Evolutionary conservation across 2,113 vertebrate species (phyloP), one percentile per base, ranked within the genome.

Genomic region (Vombatus ursinus): DNA sequence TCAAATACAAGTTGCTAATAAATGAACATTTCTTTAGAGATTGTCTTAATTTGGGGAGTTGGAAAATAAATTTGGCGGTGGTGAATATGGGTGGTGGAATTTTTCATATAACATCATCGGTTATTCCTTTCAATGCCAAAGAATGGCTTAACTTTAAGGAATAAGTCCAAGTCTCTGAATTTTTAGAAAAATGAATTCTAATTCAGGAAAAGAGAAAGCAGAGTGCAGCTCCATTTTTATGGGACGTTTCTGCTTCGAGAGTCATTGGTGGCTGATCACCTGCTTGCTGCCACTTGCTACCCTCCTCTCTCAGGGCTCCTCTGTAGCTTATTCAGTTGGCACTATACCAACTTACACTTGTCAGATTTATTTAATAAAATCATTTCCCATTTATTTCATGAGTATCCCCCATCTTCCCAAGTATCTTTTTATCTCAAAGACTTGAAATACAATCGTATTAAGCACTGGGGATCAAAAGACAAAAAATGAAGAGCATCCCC

Each of bases 1-100:
- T 99, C 99, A 99, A 98, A 99, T 97, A 98, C 98, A 98, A 99
- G 98, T 99, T 98, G 98, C 98, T 99, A 99, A 99, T 99, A 99
- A 99, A 99, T 98, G 98, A 99, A 98, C 98, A 98, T 98, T 99
- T 98, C 98, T 98, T 99, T 98, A 98, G 98, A 98, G 98, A 98
- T 98, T 98, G 98, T 98, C 98, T 98, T 98, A 98, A 98, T 98
- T 98, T 98, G 97, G 97, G 98, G 97, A 98, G 98, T 97, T 97
- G 97, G 98, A 98, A 98, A 98, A 98, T 97, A 98, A 97, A 96
- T 48, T 25, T 97, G 97, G 96, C 96, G 96, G 95, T 93, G 8
- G 50, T 3, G 10, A 97, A 96, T 96, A 96, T 91, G 96, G 96
- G 94, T 96, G 92, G 90, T 95, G 95, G 96, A 94, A 37, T 93